Evolutionary conservation across 2,797 vertebrate species (phyloP).

Genomic region (Spinibarbus caldwelli): DNA sequence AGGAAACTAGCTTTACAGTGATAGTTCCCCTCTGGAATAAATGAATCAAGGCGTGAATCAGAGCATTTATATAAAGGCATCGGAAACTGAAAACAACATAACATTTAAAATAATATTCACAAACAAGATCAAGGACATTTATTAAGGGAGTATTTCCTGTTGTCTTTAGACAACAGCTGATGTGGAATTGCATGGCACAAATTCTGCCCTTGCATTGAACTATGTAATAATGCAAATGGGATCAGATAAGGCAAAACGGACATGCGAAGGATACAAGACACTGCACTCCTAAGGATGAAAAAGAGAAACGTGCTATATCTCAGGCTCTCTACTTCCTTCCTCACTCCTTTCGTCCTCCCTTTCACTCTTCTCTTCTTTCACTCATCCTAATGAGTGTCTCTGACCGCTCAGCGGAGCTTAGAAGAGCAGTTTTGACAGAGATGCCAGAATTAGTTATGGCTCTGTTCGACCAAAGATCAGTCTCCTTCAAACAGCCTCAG

Average conservation of each 20-base stretch:
- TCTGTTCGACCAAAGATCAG: background rate
- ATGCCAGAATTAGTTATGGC: slow-evolving; percentile 34
- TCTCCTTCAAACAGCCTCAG: background rate
- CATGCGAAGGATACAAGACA: slow-evolving; percentile 24
- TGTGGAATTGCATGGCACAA: background rate
- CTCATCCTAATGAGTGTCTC: slow-evolving; percentile 25
- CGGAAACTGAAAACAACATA: background rate
- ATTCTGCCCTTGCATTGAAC: background rate
- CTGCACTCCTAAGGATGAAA: background rate
- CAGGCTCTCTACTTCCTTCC: slow-evolving; percentile 11
- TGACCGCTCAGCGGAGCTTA: background rate
- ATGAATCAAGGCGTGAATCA: background rate
- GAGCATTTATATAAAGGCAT: background rate
- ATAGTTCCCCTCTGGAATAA: background rate
- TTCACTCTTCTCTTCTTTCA: slow-evolving; percentile 35
- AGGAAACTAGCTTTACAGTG: background rate
- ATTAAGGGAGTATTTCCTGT: background rate
- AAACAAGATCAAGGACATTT: background rate
- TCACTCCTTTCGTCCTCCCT: background rate
- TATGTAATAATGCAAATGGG: background rate
- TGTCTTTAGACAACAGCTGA: slow-evolving; percentile 11
- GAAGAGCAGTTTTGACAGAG: slow-evolving; percentile 47
- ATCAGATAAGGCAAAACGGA: background rate
- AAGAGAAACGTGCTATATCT: background rate
- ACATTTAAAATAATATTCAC: background rate